Evolutionary conservation across 2,888 invertebrate genomes (phyloP).

Genomic region (Antheraea yamamai): DNA sequence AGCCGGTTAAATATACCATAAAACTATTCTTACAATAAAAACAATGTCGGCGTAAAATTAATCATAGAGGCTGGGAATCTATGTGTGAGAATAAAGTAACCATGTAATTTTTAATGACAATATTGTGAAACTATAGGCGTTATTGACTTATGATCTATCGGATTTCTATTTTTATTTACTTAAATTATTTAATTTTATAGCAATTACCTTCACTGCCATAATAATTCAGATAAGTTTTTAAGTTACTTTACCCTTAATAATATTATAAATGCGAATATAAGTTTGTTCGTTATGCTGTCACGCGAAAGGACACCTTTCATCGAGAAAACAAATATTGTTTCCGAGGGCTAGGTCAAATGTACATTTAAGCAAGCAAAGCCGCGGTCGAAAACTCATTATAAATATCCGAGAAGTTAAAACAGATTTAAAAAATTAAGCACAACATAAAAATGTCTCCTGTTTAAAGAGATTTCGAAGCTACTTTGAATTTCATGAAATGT

Average conservation of each 20-base stretch:
- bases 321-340: no score
- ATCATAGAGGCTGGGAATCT: conserved; percentile 5
- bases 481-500: no score
- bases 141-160: conserved; percentile 7
- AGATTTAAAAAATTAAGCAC: no score
- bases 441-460: no score
- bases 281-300: no score
- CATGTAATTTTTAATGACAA: conserved; percentile 1
- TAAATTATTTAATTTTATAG: neutral
- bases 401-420: no score
- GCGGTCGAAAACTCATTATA: no score
- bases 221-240: neutral
- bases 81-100: neutral
- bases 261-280: no score
- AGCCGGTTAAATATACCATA: neutral
- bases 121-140: neutral
- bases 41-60: neutral
- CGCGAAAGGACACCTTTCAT: no score
- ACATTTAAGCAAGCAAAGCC: no score
- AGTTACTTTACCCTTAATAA: neutral
- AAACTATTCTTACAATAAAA: conserved; percentile 1
- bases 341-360: no score
- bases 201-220: neutral
- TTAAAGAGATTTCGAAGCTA: no score
- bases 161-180: conserved; percentile 6